Conservation (phyloP, 2,113 vertebrate species). For the Ochotona princeps region DNA sequence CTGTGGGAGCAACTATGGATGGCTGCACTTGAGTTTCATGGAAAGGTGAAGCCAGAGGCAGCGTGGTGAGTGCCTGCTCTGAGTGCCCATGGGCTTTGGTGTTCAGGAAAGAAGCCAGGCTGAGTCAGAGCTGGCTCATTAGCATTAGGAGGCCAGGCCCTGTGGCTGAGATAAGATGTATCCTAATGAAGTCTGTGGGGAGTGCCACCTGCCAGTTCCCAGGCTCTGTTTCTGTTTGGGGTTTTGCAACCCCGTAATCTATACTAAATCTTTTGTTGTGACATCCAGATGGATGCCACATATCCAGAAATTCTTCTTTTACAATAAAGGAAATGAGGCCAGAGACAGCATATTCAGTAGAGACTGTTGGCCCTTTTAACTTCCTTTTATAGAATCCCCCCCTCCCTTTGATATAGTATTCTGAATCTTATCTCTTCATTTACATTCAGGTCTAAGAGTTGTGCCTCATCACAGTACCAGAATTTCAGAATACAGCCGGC, state of each 20-base stretch:
- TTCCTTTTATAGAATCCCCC: background rate
- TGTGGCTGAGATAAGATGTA: constrained; percentile 16
- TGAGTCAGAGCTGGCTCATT: constrained; percentile 48
- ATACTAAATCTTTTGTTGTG: constrained; percentile 21
- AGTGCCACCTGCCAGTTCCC: constrained; percentile 47
- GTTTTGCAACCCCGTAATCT: constrained; percentile 18
- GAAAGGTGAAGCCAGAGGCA: constrained; percentile 11
- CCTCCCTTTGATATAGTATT: background rate
- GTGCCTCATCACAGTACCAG: background rate
- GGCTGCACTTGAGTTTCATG: background rate
- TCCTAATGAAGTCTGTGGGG: constrained; percentile 33
- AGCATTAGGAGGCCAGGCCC: background rate
- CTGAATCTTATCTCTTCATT: background rate
- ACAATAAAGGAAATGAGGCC: background rate
- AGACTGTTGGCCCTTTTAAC: background rate
- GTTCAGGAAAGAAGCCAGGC: constrained; percentile 18
- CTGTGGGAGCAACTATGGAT: background rate
- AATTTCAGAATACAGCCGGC: background rate
- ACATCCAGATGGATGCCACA: background rate
- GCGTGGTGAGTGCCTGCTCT: background rate
- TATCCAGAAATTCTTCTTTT: constrained; percentile 8
- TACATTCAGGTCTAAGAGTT: background rate
- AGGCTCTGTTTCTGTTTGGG: background rate
- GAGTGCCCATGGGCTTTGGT: background rate
- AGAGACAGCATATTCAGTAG: background rate